phyloP scores from a whole-genome alignment of 2,113 vertebrate species.

The Numenius arquata region DNA sequence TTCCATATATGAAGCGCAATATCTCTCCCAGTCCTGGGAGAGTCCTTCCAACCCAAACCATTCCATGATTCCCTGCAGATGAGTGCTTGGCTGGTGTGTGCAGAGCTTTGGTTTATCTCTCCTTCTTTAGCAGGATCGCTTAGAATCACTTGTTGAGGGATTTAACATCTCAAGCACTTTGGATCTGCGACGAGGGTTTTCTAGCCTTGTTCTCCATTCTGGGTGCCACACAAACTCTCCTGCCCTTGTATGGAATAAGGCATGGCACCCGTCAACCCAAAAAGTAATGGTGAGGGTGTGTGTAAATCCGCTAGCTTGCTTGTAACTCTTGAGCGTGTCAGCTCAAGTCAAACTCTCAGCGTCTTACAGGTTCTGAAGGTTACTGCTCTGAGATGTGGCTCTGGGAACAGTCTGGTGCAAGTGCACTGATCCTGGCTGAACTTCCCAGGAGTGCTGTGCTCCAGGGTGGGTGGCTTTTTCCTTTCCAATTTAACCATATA shows the following conservation, averaged over 20 bases:
- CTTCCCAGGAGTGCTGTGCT: not conserved
- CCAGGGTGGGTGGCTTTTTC: not conserved
- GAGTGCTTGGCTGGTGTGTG: not conserved
- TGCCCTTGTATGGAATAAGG: not conserved
- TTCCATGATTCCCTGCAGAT: not conserved
- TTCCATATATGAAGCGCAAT: too few species aligned
- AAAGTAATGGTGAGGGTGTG: not conserved
- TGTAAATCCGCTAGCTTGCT: not conserved
- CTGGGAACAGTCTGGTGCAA: not conserved
- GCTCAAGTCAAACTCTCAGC: not conserved
- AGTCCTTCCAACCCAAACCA: too few species aligned
- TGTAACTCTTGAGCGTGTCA: accelerated
- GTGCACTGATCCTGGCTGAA: not conserved
- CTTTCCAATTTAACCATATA: not conserved
- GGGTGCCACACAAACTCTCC: accelerated
- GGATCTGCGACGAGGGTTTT: not conserved
- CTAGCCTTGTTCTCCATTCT: not conserved
- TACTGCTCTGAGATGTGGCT: not conserved
- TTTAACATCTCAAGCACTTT: not conserved
- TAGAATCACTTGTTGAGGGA: not conserved
- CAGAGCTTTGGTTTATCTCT: not conserved
- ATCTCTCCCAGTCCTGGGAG: too few species aligned
- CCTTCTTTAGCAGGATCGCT: not conserved
- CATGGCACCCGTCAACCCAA: not conserved
- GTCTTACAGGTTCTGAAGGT: not conserved